phyloP scores from a whole-genome alignment of 2,888 invertebrate species.

The Cerastoderma edule region DNA sequence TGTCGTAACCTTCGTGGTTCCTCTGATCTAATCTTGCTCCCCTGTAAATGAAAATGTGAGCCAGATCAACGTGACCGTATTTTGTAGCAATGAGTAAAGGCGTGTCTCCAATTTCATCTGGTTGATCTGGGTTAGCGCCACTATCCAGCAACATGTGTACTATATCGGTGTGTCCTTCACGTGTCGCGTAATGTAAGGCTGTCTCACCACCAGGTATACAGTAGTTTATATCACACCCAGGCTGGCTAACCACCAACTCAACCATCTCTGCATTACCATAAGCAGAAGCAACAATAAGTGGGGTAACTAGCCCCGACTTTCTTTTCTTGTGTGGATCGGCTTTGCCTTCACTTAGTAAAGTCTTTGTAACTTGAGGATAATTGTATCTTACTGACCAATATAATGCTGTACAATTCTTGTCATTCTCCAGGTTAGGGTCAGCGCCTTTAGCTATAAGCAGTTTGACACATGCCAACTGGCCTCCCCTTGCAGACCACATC shows the following conservation, averaged over 20 bases:
- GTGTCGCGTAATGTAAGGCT: constrained; percentile 82
- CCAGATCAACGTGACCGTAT: constrained; percentile 65
- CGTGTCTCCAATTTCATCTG: constrained; percentile 77
- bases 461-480: constrained; percentile 63
- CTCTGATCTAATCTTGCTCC: constrained; percentile 67
- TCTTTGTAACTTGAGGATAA: constrained; percentile 65
- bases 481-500: constrained; percentile 79
- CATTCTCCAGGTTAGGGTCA: constrained; percentile 72
- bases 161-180: constrained; percentile 77
- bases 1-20: constrained; percentile 74
- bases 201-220: constrained; percentile 75
- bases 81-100: constrained; percentile 78
- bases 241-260: constrained; percentile 40
- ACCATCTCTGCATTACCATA: constrained; percentile 74
- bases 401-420: constrained; percentile 80
- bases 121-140: constrained; percentile 77
- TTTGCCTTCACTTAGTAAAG: constrained; percentile 71
- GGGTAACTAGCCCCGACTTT: constrained; percentile 78
- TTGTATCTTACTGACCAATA: constrained; percentile 81
- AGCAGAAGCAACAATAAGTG: constrained; percentile 79
- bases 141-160: constrained; percentile 71
- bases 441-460: constrained; percentile 65
- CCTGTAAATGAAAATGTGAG: constrained; percentile 64
- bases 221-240: constrained; percentile 72
- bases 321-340: constrained; percentile 74